Evolutionary conservation across 2,797 vertebrate genomes (phyloP).

Genomic region (Gallinago nigripennis): DNA sequence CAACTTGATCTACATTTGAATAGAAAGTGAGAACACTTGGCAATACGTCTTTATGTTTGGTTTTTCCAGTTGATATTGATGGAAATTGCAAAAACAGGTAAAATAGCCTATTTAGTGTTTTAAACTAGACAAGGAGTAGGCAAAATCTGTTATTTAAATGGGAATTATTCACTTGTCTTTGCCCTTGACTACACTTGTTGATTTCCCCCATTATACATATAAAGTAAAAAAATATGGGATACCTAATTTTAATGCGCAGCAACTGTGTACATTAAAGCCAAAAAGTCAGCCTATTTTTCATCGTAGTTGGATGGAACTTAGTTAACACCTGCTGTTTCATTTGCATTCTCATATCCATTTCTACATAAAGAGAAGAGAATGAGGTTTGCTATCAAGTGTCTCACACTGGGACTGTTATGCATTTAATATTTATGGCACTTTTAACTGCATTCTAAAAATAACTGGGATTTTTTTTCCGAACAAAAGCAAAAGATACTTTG

Average conservation of each 20-base stretch:
- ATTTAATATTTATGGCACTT: background rate
- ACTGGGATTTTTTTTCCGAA: background rate
- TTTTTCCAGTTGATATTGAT: background rate
- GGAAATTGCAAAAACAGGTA: background rate
- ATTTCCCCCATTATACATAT: background rate
- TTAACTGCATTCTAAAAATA: constrained; percentile 22
- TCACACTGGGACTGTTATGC: background rate
- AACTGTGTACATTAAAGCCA: background rate
- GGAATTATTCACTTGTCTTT: background rate
- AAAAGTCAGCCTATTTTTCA: background rate
- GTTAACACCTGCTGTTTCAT: constrained; percentile 19
- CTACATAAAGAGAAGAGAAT: background rate
- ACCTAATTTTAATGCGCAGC: background rate
- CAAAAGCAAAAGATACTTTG: background rate
- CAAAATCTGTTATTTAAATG: background rate
- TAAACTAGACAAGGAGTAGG: background rate
- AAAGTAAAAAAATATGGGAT: background rate
- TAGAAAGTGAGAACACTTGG: background rate
- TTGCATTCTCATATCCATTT: constrained; percentile 27
- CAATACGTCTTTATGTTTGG: background rate
- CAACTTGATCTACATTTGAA: background rate
- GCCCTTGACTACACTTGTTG: background rate
- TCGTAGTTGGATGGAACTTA: background rate
- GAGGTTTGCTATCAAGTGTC: background rate
- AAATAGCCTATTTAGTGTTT: background rate